Base-by-base conservation (phyloP, 1,140 invertebrate genomes). In the Drosophila littoralis region DNA sequence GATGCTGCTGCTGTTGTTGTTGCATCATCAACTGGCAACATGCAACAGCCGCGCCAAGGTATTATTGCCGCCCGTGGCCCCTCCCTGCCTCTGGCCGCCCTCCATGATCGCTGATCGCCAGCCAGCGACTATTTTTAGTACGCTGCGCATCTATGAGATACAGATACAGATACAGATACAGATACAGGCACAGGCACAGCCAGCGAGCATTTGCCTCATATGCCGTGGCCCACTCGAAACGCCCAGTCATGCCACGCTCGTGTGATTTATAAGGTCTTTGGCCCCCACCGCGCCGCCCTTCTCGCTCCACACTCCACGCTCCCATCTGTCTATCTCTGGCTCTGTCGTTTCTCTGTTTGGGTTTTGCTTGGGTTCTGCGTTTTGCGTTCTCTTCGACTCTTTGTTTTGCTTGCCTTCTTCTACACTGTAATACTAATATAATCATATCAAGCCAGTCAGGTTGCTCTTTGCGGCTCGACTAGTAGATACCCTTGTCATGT, bases 201-300 rank as follows among this genome's bases (percentile, higher is more conserved):
- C 36, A 51, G 67, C 17, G 22, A n/a, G 45, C 7, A 40, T 36
- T 48, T 72, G 54, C 45, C 57, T 38, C 36, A 33, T 42, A 54
- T 22, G 38, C 38, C 43, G 61, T 50, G 81, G 76, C 68, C 69
- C 22, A 45, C 68, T 52, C 61, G 75, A 80, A 86, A 80, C 78
- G 74, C 63, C 83, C 79, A 89, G 84, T 88, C 84, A 89, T 89
- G 84, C 84, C 70, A 83, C 84, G 79, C 84, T 83, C 84, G 84
- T 88, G 84, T 89, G 84, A 89, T 89, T 89, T 89, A 81, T 89
- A 89, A 89, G 84, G 84, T 89, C 84, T 89, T 89, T 89, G 79
- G 77, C 84, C 74, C 82, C 58, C 75, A 48, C 52, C 50, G 17
- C 57, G 12, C 15, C 45, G 6, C 35, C 10, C 36, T 35, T 9